phyloP scores from a whole-genome alignment of 2,797 vertebrate genomes.

The Champsocephalus esox region DNA sequence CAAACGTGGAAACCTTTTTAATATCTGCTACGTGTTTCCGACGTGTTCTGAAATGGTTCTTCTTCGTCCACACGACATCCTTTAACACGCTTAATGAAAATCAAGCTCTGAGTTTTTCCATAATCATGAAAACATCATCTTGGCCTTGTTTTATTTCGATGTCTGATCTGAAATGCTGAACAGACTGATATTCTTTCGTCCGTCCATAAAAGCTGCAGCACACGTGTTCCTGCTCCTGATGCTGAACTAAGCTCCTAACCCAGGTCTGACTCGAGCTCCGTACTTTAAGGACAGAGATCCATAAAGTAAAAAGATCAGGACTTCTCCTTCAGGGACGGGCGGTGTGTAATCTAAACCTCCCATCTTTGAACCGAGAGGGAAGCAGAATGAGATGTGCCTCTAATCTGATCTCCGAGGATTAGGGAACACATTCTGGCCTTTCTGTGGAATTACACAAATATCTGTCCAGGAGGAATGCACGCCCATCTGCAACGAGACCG shows the following conservation, averaged over 20 bases:
- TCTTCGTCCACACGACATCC: too few relatives aligned
- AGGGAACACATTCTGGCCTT: slow-evolving; percentile 10
- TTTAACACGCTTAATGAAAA: too few relatives aligned
- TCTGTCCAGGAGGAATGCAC: background rate
- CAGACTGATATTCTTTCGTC: too few relatives aligned
- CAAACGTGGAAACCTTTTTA: too few relatives aligned
- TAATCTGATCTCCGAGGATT: slow-evolving; percentile 36
- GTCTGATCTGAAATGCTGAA: too few relatives aligned
- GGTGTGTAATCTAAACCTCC: slow-evolving; percentile 24
- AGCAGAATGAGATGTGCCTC: slow-evolving; percentile 35
- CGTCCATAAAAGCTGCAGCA: too few relatives aligned
- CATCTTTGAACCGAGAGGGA: slow-evolving; percentile 26
- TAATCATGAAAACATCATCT: too few relatives aligned
- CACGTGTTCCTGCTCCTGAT: background rate
- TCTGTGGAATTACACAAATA: slow-evolving; percentile 6
- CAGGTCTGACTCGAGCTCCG: background rate
- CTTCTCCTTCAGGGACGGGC: background rate
- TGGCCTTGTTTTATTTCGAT: too few relatives aligned
- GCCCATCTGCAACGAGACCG: background rate
- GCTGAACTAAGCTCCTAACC: background rate
- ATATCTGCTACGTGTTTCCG: too few relatives aligned
- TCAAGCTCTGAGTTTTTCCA: too few relatives aligned
- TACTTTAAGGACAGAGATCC: background rate
- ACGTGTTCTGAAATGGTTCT: too few relatives aligned
- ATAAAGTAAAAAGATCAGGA: background rate